Percentiles rank a stretch among this genome's conserved stretches.
Evolutionary conservation across 2,113 vertebrate genomes (phyloP).

Genomic region (Struthidea cinerea): DNA sequence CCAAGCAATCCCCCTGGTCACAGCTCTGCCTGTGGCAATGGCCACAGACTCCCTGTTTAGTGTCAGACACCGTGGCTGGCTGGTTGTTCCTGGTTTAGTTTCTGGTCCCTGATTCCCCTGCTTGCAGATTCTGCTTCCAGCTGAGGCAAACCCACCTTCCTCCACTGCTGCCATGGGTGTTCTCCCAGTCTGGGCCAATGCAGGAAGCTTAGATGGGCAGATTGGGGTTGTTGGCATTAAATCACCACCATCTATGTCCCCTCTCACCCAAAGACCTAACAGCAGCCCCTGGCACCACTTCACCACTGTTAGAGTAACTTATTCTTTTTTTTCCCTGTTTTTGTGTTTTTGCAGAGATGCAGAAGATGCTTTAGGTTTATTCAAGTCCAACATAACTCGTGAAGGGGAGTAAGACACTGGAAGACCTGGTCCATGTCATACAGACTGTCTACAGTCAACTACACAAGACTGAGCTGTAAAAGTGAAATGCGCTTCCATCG

Average conservation of each 20-base stretch:
- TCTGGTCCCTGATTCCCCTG: neutral
- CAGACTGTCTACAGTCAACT: neutral
- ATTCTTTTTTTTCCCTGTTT: neutral
- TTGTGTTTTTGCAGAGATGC: neutral
- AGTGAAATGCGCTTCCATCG: neutral
- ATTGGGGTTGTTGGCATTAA: neutral
- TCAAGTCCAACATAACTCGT: neutral
- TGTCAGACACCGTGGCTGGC: neutral
- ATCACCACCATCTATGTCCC: too few species aligned
- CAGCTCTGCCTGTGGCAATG: neutral
- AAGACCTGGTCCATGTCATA: neutral
- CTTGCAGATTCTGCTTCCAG: neutral
- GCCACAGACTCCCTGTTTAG: neutral
- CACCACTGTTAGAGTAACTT: neutral
- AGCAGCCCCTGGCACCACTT: neutral
- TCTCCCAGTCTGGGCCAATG: neutral
- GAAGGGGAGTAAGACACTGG: neutral
- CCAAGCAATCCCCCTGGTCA: accelerated
- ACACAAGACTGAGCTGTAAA: neutral
- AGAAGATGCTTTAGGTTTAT: neutral
- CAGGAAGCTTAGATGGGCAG: neutral
- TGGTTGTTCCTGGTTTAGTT: neutral
- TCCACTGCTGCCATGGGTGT: accelerated
- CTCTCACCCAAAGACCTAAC: neutral
- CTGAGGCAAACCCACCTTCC: neutral